Evolutionary conservation across 2,113 vertebrate species (phyloP).

Genomic region (Puntigrus tetrazona): DNA sequence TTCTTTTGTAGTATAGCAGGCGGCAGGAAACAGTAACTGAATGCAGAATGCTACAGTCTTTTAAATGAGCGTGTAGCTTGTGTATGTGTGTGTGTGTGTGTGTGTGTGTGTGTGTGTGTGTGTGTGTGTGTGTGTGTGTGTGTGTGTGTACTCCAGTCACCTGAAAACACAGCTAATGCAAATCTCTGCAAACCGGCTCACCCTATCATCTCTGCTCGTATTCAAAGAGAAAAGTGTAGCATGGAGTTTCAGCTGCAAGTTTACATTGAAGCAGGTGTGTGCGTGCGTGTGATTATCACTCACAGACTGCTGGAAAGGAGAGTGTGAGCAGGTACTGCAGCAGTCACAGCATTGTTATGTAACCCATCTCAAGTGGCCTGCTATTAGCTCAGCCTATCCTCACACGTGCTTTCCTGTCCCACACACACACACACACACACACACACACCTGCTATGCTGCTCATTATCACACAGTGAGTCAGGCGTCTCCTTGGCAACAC

Average conservation of each 20-base stretch:
- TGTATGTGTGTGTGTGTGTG: not conserved
- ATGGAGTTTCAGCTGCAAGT: not conserved
- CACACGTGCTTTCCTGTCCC: slow-evolving; percentile 72
- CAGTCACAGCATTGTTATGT: slow-evolving; percentile 73
- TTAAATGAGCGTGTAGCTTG: not conserved
- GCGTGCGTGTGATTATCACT: slow-evolving; percentile 9
- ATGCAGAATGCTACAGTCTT: slow-evolving; percentile 8
- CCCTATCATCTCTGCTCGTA: not conserved
- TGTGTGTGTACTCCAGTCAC: not conserved
- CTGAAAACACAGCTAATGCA: not conserved
- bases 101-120: not conserved
- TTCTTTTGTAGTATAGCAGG: not conserved
- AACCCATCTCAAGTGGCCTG: slow-evolving; percentile 78
- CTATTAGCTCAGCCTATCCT: slow-evolving; percentile 77
- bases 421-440: slow-evolving; percentile 48
- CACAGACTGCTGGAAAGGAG: not conserved
- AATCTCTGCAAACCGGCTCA: not conserved
- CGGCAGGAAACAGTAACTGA: not conserved
- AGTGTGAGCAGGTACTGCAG: slow-evolving; percentile 74
- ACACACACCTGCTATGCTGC: slow-evolving; percentile 45
- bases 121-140: not conserved
- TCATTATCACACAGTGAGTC: slow-evolving; percentile 56
- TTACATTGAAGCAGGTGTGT: not conserved
- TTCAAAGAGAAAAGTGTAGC: not conserved
- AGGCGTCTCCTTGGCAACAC: slow-evolving; percentile 64